Evolutionary conservation across 2,888 invertebrate genomes (phyloP), one percentile per base, ranked within the genome.

Genomic region (Crematogaster levior): DNA sequence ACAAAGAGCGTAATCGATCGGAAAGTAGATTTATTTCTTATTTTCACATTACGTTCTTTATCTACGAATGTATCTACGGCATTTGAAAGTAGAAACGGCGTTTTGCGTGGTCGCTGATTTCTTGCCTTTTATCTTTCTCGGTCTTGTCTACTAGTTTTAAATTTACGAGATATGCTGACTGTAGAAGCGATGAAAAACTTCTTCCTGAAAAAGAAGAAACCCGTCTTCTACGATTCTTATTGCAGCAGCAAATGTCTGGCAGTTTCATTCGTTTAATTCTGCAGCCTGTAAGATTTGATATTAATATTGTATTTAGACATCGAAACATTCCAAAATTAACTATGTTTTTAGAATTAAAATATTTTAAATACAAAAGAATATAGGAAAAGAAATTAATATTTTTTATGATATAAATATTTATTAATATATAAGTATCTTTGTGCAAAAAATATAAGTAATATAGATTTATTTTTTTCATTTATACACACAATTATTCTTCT

Each of bases 81-180:
- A n/a, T n/a, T n/a, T 51, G 43, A 65, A 61, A n/a, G 65, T 75
- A 37, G 65, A 27, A n/a, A 75, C 24, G 63, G 21, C 24, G 37
- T 51, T 75, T 65, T 65, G 51, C 74, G 74, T 75, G 53, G 27
- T 30, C 75, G 51, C 51, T 75, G 75, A 66, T 75, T 75, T 66
- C 40, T 75, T 40, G 27, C 40, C 66, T 66, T 37, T 75, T 75
- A 75, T 66, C 66, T 53, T 40, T 51, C 51, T 21, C 66, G n/a
- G 15, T 37, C 51, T 75, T 75, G 75, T 75, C 75, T 75, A 30
- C 75, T 75, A 75, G 66, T 75, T 75, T 75, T 40, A 66, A 75
- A 75, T 75, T 75, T 75, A 75, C 75, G 75, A 75, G 75, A 75
- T 40, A 53, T 27, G 34, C 18, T 48, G 51, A 63, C 53, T 63